phyloP scores from a whole-genome alignment of 2,113 vertebrate species.

The Leucopsar rothschildi region DNA sequence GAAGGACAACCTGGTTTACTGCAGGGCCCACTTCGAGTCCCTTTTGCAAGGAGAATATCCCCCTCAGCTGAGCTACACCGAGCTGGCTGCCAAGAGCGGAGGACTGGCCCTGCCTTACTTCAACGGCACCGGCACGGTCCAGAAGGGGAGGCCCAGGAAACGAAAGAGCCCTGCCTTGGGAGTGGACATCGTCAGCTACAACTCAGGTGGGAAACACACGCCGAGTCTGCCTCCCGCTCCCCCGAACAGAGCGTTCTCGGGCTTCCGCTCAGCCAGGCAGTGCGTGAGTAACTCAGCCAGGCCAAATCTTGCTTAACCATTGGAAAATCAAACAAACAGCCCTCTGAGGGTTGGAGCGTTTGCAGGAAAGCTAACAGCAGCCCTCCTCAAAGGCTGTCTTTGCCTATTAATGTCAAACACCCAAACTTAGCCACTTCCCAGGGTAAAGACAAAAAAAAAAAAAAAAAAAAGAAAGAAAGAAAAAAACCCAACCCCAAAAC shows the following conservation, averaged over 20 bases:
- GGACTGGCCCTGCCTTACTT: conserved; percentile 91
- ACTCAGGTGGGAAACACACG: conserved; percentile 83
- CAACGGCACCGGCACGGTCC: conserved; percentile 92
- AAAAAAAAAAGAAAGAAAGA: no score
- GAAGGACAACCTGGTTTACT: conserved; percentile 98
- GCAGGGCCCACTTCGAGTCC: conserved; percentile 94
- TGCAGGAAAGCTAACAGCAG: conserved; percentile 49
- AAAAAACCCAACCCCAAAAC: background rate
- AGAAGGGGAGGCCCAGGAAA: conserved; percentile 97
- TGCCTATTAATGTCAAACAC: conserved; percentile 47
- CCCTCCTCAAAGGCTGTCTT: conserved; percentile 43
- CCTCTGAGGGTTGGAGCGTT: conserved; percentile 34
- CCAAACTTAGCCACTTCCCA: conserved; percentile 39
- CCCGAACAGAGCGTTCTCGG: background rate
- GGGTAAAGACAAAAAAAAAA: background rate
- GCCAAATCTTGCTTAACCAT: conserved; percentile 30
- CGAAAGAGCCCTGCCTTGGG: conserved; percentile 95
- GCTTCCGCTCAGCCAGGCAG: conserved; percentile 5
- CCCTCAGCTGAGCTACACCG: conserved; percentile 92
- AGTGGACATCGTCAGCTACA: conserved; percentile 93
- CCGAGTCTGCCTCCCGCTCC: background rate
- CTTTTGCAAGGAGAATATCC: conserved; percentile 94
- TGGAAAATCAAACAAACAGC: conserved; percentile 49
- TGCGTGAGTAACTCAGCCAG: background rate
- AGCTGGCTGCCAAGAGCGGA: conserved; percentile 93